Base-by-base conservation (phyloP, 2,797 vertebrate species). In the Gambelia wislizenii region DNA sequence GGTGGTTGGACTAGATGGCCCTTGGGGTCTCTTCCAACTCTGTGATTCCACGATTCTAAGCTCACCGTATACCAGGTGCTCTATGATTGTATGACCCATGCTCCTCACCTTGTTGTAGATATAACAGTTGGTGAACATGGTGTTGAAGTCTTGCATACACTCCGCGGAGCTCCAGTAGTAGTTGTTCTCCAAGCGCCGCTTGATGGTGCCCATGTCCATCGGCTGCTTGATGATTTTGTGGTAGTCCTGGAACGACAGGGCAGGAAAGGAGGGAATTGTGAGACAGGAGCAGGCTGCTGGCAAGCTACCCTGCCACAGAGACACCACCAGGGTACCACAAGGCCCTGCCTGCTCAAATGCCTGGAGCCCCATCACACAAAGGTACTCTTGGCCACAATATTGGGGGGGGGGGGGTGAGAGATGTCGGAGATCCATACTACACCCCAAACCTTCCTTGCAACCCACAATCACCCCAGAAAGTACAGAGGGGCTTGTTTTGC, bases 91-190 rank as follows among this genome's bases (percentile, higher is more conserved):
- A n/a, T 25, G 20, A 6, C 5, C 20, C 5, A 1, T 5, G 1
- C 52, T 14, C 2, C 95, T 87, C 36, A 98, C 98, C 98, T 99
- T 99, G 95, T 99, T 99, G 93, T 99, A 99, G 95, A 99, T 99
- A 88, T 99, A 99, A 95, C 98, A 99, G 90, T 99, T 99, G 91
- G 99, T 99, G 94, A 99, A 99, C 98, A 99, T 99, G 91, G 99
- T 99, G 96, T 99, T 99, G 96, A 99, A 99, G 95, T 99, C 99
- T 94, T 99, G 98, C 97, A 99, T 98, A 96, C 98, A 99, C 91
- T 99, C 99, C 0, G 97, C 97, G 2, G 98, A 98, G 78, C 98
- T 98, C 97, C 98, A 97, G 49, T 99, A 99, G 70, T 97, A 99
- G 90, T 96, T 98, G 89, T 98, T 98, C 93, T 99, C 99, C 67